Base-by-base conservation (phyloP, 2,113 vertebrate species). In the Datnioides undecimradiatus region DNA sequence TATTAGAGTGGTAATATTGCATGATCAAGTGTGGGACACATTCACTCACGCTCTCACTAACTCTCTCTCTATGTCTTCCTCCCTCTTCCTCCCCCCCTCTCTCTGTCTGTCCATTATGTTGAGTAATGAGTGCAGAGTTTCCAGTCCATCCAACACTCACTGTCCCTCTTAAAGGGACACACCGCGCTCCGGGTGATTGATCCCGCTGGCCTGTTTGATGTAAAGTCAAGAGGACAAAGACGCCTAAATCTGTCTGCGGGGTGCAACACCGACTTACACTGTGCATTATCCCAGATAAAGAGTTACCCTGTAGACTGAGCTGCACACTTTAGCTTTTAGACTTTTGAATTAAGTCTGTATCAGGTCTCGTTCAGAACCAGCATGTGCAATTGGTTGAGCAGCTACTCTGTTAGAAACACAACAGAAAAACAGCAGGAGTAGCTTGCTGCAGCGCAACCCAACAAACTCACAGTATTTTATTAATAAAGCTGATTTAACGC, bases 1-100 rank as follows among this genome's bases (percentile, higher is more conserved):
- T 93, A 93, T 93, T 88, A 92, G 90, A 91, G 82, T 40, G 69
- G 88, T 93, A 90, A 93, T 93, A 90, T 90, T 85, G 90, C 86
- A 86, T 86, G 88, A 93, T 91, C 91, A 93, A 93, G 89, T 80
- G 78, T 58, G 67, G 84, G 85, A 87, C 82, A 79, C 58, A 80
- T 83, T 84, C 83, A 65, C 79, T 85, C 85, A 52, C 73, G 52
- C 70, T 78, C 84, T 79, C 74, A 25, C 83, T 82, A 64, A 66
- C 80, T 78, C 79, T 69, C 79, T 69, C 63, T 71, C 49, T 23
- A 23, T 60, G 70, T 73, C 76, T 49, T 29, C 40, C 38, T 27
- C 27, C 68, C 57, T 71, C 78, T 41, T 23, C 58, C 63, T 21
- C 33, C 38, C 38, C 48, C 65, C 1, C 73, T 29, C 73, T 52